Percentiles rank a stretch among this genome's conserved stretches.
These are phyloP conservation scores for Tricholaema leucomelas DNA, from an alignment of 2,113 vertebrate species.

Conservation along the genomic window DNA sequence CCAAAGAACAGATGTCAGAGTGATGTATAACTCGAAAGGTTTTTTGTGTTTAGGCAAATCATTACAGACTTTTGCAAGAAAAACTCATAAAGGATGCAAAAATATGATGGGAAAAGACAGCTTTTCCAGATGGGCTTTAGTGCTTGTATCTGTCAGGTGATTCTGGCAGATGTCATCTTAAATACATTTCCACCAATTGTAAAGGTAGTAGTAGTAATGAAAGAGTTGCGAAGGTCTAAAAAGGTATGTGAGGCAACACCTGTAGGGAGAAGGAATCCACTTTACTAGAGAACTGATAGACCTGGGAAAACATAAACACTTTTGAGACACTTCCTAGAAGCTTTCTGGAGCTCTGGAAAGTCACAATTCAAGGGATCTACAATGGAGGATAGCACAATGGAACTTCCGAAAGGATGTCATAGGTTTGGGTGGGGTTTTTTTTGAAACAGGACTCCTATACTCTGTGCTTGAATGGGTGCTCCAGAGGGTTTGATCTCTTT, in stretches of 20 bases:
- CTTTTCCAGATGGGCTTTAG: neutral
- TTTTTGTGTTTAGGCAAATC: neutral
- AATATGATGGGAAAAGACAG: neutral
- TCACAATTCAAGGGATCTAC: neutral
- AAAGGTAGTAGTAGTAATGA: neutral
- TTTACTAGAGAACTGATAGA: neutral
- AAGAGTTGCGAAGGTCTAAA: neutral
- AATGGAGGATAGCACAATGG: neutral
- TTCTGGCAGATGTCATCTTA: neutral
- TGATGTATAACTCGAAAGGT: neutral
- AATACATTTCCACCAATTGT: neutral
- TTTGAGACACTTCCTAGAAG: neutral
- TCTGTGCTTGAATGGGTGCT: neutral
- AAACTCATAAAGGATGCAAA: neutral
- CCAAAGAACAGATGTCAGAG: slow-evolving; percentile 8
- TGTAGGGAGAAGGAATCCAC: neutral
- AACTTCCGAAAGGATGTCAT: neutral
- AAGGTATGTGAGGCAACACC: neutral
- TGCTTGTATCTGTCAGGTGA: neutral
- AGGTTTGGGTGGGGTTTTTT: neutral
- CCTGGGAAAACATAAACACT: neutral
- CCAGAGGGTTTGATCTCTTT: neutral
- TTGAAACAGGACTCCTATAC: neutral
- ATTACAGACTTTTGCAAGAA: neutral
- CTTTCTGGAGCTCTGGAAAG: neutral